Base-by-base conservation (phyloP, 2,888 invertebrate genomes). In the Drosophila aldrichi region DNA sequence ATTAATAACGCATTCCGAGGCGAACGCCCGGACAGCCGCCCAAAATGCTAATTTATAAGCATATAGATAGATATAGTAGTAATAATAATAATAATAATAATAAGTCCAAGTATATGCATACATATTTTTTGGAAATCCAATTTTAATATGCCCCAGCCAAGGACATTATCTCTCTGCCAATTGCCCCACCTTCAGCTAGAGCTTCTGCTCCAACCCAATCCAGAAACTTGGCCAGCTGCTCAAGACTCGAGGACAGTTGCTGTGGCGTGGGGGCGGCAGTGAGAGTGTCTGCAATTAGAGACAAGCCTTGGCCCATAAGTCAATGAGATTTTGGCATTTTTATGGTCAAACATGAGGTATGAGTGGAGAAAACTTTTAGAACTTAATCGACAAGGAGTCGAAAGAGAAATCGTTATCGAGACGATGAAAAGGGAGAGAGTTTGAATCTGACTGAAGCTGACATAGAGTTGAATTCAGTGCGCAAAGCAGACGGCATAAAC, bases 291-390 rank as follows among this genome's bases (percentile, higher is more conserved):
- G 65, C 77, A 77, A 77, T 77, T 77, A 74, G 70, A 77, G 66
- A 64, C 64, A 70, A 56, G 57, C 43, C 61, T 14, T 46, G 70
- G 78, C 77, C 77, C 73, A 91, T 91, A 91, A 91, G 90, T 91
- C 91, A 91, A 90, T 90, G 84, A 88, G 81, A 88, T 89, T 88
- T 80, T 91, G 91, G 82, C 90, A 85, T 76, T 91, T 91, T 91
- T 90, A 91, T 91, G 82, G 62, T 72, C 73, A 63, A 63, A 67
- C 59, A 60, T 59, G 32, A 55, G 3, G 14, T 38, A 52, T 18
- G 29, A 29, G 7, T 14, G 0, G 14, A 9, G 14, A 18, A 29
- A 41, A 55, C 52, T 38, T 52, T n/a, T 22, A 14, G 18, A 3
- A 32, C 12, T 18, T 7, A 49, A 49, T 49, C 49, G 32, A 32